Conservation (phyloP, 2,113 vertebrate genomes). For the Plotosus lineatus region DNA sequence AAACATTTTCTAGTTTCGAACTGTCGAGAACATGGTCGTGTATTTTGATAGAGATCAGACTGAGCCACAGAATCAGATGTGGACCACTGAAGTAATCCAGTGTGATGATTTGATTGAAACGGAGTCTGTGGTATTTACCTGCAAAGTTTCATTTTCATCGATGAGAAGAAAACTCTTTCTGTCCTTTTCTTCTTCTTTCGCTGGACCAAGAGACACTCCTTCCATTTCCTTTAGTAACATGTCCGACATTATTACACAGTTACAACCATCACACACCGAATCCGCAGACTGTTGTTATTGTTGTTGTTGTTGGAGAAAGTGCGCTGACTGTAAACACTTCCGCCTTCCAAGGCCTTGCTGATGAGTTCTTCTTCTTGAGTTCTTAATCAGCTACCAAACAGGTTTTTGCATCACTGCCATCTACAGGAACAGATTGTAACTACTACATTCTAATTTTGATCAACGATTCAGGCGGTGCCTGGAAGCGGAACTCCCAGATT, state of each 20-base stretch:
- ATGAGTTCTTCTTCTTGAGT: not conserved
- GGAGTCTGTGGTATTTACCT: too few relatives aligned
- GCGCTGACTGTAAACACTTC: not conserved
- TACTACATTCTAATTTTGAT: too few relatives aligned
- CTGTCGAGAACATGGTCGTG: too few relatives aligned
- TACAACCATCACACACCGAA: slow-evolving; percentile 20
- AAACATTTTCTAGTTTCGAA: too few relatives aligned
- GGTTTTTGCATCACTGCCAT: not conserved
- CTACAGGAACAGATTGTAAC: not conserved
- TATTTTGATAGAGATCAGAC: too few relatives aligned
- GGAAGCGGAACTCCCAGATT: too few relatives aligned
- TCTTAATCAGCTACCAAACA: not conserved
- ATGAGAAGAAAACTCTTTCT: slow-evolving; percentile 74
- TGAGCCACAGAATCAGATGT: too few relatives aligned
- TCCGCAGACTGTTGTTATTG: not conserved
- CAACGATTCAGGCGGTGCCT: too few relatives aligned
- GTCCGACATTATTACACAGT: slow-evolving; percentile 68
- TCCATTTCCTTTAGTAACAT: slow-evolving; percentile 71
- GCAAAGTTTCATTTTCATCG: slow-evolving; percentile 76
- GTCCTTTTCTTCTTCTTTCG: slow-evolving; percentile 42
- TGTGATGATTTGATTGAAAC: too few relatives aligned
- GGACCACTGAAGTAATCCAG: too few relatives aligned
- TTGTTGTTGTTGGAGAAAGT: not conserved
- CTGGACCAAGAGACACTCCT: slow-evolving; percentile 53
- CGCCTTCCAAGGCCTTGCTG: not conserved